A percentile compares a stretch with the other conserved stretches of the same genome.
These are phyloP conservation scores for Aldrovandia affinis DNA, from an alignment of 2,797 vertebrate species.

Conservation along the genomic window DNA sequence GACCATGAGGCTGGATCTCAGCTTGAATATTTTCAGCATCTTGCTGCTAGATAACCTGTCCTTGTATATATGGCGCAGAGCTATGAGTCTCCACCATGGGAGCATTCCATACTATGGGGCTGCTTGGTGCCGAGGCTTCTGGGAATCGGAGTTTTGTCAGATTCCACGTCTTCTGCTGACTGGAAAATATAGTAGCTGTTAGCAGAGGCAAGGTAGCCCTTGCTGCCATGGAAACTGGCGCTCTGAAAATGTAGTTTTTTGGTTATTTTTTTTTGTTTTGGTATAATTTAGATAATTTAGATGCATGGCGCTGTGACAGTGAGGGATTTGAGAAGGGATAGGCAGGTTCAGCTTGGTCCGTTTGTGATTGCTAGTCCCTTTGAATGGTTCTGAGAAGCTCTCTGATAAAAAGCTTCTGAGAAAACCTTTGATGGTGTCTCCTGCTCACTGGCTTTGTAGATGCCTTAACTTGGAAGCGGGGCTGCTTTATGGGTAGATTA, in stretches of 20 bases:
- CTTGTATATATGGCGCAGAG: neutral
- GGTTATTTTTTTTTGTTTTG: too few relatives aligned
- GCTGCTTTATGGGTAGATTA: too few relatives aligned
- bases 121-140: neutral
- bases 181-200: neutral
- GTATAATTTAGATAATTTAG: neutral
- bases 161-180: neutral
- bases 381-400: neutral
- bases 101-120: neutral
- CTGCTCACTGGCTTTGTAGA: neutral
- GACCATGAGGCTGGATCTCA: neutral
- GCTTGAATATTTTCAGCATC: neutral
- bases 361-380: neutral
- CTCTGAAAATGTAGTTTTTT: neutral
- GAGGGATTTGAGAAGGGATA: neutral
- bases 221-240: neutral
- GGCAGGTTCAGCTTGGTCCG: neutral
- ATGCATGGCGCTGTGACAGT: neutral
- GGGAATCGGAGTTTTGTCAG: neutral
- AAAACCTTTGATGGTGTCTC: neutral
- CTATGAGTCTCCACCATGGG: neutral
- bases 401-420: too few relatives aligned
- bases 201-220: neutral
- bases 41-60: neutral
- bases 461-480: neutral